Base-by-base conservation (phyloP, 2,888 invertebrate species). In the Agonum fuliginosum region DNA sequence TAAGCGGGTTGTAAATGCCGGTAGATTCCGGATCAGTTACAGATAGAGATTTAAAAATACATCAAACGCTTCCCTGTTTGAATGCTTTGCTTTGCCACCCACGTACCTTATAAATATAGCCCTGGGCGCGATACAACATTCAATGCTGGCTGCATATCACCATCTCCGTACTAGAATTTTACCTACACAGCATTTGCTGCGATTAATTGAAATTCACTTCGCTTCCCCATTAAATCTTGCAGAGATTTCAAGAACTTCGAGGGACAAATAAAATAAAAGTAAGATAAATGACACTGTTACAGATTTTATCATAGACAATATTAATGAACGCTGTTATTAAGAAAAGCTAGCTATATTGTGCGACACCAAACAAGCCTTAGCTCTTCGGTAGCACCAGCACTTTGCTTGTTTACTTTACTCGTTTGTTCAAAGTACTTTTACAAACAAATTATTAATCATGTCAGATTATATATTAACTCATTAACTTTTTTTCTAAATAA, bases 261-360 rank as follows among this genome's bases (percentile, higher is more conserved):
- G 54, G 24, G 24, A 12, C 24, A 54, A 54, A 54, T 54, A 54
- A 14, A 43, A 43, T 43, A 14, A 54, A 12, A 54, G n/a, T 20
- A 54, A 54, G 54, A 54, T 12, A 24, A 54, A 54, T 54, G 54
- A 10, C 1, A 0, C 54, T 54, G 54, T 10, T n/a, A n/a, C 54
- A 22, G 54, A 54, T 54, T 54, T 54, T 54, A 54, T 54, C 54
- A 54, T 27, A 24, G 54, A 54, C 24, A 54, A 27, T 54, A 54
- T 54, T 54, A 54, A 54, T 54, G 54, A 22, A 54, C 22, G 54
- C 22, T 3, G 22, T 10, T n/a, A 22, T 12, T 12, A 12, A 8
- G 22, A 54, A 20, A n/a, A n/a, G n/a, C n/a, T n/a, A n/a, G n/a
- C n/a, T n/a, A n/a, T n/a, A n/a, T n/a, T n/a, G n/a, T n/a, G n/a